Conservation (phyloP, 1,140 invertebrate genomes). For the Ptiloglossa arizonensis region DNA sequence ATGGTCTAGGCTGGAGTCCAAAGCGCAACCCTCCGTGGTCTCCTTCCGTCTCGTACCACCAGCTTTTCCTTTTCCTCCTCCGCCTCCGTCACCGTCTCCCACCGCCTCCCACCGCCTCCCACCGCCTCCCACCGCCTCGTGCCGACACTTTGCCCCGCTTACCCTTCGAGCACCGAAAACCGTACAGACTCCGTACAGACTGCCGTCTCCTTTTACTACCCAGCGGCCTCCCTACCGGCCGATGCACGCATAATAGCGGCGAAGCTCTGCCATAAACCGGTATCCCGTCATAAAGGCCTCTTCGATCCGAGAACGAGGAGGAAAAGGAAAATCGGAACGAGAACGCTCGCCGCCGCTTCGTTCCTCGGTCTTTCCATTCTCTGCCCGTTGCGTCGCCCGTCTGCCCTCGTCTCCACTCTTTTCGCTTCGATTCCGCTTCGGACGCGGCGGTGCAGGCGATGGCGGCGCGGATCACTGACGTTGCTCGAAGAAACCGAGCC, state of each 20-base stretch:
- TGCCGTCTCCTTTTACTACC: background rate
- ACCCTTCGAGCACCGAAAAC: conserved; percentile 54
- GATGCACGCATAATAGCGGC: conserved; percentile 76
- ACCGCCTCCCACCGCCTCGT: no score
- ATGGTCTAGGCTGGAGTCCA: conserved; percentile 64
- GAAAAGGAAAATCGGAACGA: conserved; percentile 71
- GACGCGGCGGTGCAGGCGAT: background rate
- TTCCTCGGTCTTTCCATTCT: background rate
- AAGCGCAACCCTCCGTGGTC: conserved; percentile 37
- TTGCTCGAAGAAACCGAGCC: conserved; percentile 2
- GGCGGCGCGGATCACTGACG: conserved; percentile 1
- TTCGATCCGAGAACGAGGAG: conserved; percentile 70
- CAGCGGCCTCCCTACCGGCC: conserved; percentile 41
- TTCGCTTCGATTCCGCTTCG: background rate
- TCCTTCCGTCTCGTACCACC: conserved; percentile 13
- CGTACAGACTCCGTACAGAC: conserved; percentile 29
- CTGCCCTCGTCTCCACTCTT: conserved; percentile 4
- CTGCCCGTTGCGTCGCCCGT: background rate
- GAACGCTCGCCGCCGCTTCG: conserved; percentile 51
- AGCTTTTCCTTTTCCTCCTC: background rate
- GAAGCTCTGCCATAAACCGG: conserved; percentile 73
- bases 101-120: no score
- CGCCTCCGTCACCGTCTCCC: no score
- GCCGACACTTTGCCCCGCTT: background rate
- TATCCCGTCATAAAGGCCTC: conserved; percentile 73